Conservation (phyloP, 2,113 vertebrate species). For the Sinocyclocheilus anophthalmus region DNA sequence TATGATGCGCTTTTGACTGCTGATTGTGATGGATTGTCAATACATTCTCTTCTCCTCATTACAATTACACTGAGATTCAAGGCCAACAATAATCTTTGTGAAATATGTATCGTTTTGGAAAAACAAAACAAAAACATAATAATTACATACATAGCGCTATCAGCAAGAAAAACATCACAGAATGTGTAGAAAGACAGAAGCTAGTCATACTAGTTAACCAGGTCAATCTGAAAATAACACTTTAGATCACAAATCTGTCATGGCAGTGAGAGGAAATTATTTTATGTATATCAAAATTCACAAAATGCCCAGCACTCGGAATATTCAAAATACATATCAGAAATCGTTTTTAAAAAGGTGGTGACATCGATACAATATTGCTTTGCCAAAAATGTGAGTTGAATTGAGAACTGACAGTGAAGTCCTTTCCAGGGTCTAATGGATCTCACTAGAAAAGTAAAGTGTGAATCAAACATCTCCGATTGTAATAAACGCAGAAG, state of each 20-base stretch:
- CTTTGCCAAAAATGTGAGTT: conserved; percentile 62
- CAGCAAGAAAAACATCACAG: conserved; percentile 62
- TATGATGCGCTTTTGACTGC: neutral
- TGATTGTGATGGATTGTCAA: conserved; percentile 75
- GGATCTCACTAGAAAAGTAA: neutral
- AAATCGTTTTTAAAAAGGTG: conserved; percentile 62
- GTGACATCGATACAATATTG: conserved; percentile 67
- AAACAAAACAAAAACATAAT: neutral
- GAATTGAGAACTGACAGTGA: conserved; percentile 18
- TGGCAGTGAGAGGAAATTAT: conserved; percentile 67
- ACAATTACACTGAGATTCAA: conserved; percentile 69
- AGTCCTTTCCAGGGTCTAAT: neutral
- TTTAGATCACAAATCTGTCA: conserved; percentile 71
- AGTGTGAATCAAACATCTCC: neutral
- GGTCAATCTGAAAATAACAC: conserved; percentile 65
- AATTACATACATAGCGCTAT: conserved; percentile 35
- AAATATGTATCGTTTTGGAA: conserved; percentile 63
- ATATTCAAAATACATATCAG: conserved; percentile 76
- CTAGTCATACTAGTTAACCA: conserved; percentile 60
- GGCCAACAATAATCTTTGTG: conserved; percentile 70
- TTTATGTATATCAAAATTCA: conserved; percentile 75
- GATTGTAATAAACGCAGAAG: neutral
- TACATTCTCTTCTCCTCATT: conserved; percentile 74
- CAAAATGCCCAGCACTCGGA: conserved; percentile 77
- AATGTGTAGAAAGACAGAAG: conserved; percentile 55